Evolutionary conservation across 2,113 vertebrate genomes (phyloP).

Genomic region (Mobula birostris): DNA sequence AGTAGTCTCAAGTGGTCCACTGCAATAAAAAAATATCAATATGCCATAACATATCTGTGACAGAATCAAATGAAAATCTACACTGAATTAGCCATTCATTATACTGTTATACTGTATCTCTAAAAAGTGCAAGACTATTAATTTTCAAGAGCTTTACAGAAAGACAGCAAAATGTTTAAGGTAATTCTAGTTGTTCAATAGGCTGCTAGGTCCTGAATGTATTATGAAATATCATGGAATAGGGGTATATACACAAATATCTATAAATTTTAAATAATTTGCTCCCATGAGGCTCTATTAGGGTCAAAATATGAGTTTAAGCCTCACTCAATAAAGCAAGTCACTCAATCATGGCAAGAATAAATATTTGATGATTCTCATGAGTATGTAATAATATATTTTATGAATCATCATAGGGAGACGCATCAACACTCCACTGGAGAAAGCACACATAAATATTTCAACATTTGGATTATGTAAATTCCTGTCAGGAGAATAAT

Average conservation of each 20-base stretch:
- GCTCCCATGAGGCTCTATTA: background rate
- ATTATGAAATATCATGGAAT: background rate
- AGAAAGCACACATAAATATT: conserved; percentile 9
- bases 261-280: conserved; percentile 9
- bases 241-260: background rate
- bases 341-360: conserved; percentile 3
- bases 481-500: background rate
- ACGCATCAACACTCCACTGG: background rate
- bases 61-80: background rate
- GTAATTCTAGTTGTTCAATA: background rate
- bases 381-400: background rate
- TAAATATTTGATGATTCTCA: background rate
- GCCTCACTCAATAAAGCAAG: background rate
- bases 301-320: conserved; percentile 11
- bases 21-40: background rate
- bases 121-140: background rate
- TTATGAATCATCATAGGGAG: conserved; percentile 8
- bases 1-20: background rate
- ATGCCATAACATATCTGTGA: background rate
- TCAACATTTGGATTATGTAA: background rate
- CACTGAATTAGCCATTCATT: background rate
- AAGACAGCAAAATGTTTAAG: conserved; percentile 11
- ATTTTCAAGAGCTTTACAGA: background rate
- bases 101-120: background rate
- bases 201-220: background rate